phyloP scores from a whole-genome alignment of 2,113 vertebrate genomes.

The Toxotes chatareus region DNA sequence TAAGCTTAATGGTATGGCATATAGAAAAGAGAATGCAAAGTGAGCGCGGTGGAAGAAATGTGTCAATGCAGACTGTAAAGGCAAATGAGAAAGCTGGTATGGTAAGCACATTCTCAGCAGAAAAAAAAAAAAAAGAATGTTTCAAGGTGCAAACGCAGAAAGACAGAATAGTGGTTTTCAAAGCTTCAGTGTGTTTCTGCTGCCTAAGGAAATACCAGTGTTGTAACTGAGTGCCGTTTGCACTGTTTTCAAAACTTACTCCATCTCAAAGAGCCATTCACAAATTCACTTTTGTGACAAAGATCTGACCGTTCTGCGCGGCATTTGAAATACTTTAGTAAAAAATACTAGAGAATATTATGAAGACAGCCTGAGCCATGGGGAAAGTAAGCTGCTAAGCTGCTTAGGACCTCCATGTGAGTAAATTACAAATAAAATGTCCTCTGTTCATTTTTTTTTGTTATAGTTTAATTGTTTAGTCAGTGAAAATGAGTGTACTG shows the following conservation, averaged over 20 bases:
- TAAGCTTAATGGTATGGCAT: slow-evolving; percentile 42
- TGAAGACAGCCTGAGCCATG: slow-evolving; percentile 37
- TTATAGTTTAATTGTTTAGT: slow-evolving; percentile 25
- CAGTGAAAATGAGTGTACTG: not conserved
- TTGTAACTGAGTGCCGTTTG: slow-evolving; percentile 5
- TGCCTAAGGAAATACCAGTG: slow-evolving; percentile 38
- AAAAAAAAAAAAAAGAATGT: slow-evolving; percentile 17
- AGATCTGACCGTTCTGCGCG: slow-evolving; percentile 36
- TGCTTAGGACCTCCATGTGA: slow-evolving; percentile 36
- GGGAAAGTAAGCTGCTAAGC: slow-evolving; percentile 27
- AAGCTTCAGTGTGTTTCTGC: slow-evolving; percentile 46
- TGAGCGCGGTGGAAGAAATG: slow-evolving; percentile 51
- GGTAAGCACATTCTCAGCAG: slow-evolving; percentile 55
- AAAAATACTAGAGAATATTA: slow-evolving; percentile 28
- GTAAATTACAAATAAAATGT: slow-evolving; percentile 3
- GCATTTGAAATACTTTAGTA: slow-evolving; percentile 42
- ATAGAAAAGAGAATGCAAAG: slow-evolving; percentile 50
- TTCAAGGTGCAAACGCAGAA: slow-evolving; percentile 41
- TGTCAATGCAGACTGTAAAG: slow-evolving; percentile 50
- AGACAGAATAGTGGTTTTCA: slow-evolving; percentile 38
- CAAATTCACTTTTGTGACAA: slow-evolving; percentile 55
- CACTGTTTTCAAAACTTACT: slow-evolving; percentile 38
- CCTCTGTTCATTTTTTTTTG: slow-evolving; percentile 8
- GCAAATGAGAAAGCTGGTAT: slow-evolving; percentile 47
- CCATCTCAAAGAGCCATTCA: slow-evolving; percentile 39